Evolutionary conservation across 1,140 invertebrate genomes (phyloP).

Genomic region (Zaprionus ghesquierei): DNA sequence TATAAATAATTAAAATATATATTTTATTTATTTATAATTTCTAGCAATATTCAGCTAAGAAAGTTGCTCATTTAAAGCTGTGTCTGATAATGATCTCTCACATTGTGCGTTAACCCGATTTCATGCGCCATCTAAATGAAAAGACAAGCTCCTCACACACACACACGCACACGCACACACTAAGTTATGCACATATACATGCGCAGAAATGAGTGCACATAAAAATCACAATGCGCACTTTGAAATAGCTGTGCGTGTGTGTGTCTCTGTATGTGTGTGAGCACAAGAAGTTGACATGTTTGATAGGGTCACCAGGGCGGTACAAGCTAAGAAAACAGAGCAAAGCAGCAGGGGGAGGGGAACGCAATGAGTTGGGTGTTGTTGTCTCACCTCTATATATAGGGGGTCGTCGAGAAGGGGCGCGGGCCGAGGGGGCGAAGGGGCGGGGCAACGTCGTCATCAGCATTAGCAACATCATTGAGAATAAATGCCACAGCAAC

Average conservation of each 20-base stretch:
- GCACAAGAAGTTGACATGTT: slow-evolving; percentile 34
- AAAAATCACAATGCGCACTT: slow-evolving; percentile 56
- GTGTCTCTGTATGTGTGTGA: not conserved
- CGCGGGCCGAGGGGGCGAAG: not conserved
- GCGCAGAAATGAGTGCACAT: slow-evolving; percentile 27
- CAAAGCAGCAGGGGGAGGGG: not conserved
- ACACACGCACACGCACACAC: not conserved
- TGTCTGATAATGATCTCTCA: not conserved
- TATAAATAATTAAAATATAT: no score
- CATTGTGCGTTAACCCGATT: slow-evolving; percentile 33
- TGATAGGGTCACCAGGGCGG: slow-evolving; percentile 45
- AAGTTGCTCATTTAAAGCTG: not conserved
- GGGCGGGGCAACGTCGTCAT: slow-evolving; percentile 47
- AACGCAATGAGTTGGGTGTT: not conserved
- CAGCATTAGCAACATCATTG: slow-evolving; percentile 67
- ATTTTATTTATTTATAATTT: not conserved
- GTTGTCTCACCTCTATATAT: slow-evolving; percentile 11
- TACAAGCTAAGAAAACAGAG: slow-evolving; percentile 28
- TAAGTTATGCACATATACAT: slow-evolving; percentile 8
- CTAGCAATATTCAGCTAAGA: not conserved
- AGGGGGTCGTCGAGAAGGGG: not conserved
- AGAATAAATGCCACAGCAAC: slow-evolving; percentile 73
- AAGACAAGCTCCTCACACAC: slow-evolving; percentile 25
- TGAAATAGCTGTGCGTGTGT: slow-evolving; percentile 28
- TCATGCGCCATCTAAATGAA: slow-evolving; percentile 48